phyloP scores from a whole-genome alignment of 1,140 invertebrate species.

The Drosophila virilis region DNA sequence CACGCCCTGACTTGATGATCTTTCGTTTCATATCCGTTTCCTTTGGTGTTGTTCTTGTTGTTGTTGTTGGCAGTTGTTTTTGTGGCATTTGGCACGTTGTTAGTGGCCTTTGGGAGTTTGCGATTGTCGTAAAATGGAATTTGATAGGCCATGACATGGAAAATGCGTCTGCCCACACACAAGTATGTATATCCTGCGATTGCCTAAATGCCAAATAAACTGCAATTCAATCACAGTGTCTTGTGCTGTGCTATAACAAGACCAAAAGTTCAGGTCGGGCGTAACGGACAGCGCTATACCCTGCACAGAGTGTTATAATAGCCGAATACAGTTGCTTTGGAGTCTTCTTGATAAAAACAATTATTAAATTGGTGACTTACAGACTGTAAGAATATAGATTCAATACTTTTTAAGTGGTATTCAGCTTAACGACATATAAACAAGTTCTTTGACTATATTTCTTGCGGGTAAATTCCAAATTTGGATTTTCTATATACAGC shows the following conservation, averaged over 20 bases:
- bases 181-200: slow-evolving; percentile 17
- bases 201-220: slow-evolving; percentile 54
- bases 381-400: too few relatives aligned
- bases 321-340: too few relatives aligned
- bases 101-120: slow-evolving; percentile 42
- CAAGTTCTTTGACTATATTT: too few relatives aligned
- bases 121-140: slow-evolving; percentile 54
- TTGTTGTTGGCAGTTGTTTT: slow-evolving; percentile 16
- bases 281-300: not conserved
- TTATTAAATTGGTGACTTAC: too few relatives aligned
- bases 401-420: too few relatives aligned
- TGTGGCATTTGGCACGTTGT: slow-evolving; percentile 63
- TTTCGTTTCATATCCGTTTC: slow-evolving; percentile 24
- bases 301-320: not conserved
- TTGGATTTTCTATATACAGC: too few relatives aligned
- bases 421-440: too few relatives aligned
- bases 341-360: too few relatives aligned
- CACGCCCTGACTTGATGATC: slow-evolving; percentile 20
- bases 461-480: too few relatives aligned
- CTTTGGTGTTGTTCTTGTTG: not conserved
- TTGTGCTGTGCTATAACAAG: not conserved
- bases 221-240: slow-evolving; percentile 64
- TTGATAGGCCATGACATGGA: slow-evolving; percentile 51
- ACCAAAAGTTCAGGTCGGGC: not conserved
- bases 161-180: not conserved